Conservation (phyloP, 2,797 vertebrate genomes). For the Notolabrus celidotus region DNA sequence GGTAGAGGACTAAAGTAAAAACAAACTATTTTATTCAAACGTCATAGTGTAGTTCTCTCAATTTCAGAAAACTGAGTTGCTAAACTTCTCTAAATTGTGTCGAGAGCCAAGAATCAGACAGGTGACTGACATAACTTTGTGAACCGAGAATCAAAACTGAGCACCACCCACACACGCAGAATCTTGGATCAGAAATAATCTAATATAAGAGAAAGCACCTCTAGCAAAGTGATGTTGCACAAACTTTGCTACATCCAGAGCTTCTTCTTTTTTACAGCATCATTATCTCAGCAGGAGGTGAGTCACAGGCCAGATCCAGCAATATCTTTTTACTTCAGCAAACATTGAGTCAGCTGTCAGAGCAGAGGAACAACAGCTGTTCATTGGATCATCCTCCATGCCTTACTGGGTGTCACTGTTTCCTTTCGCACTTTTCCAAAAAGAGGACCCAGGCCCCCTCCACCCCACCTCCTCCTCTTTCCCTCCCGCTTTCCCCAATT, state of each 20-base stretch:
- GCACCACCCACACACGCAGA: constrained; percentile 20
- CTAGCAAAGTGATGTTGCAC: constrained; percentile 23
- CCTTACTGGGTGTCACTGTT: constrained; percentile 46
- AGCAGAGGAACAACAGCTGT: constrained; percentile 66
- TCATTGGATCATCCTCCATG: constrained; percentile 37
- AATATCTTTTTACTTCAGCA: constrained; percentile 56
- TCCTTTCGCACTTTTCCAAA: constrained; percentile 52
- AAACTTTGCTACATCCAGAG: constrained; percentile 42
- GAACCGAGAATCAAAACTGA: constrained; percentile 19
- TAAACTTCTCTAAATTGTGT: not conserved
- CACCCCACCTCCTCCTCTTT: constrained; percentile 15
- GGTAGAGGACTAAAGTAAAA: constrained; percentile 12
- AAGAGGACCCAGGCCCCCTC: constrained; percentile 34
- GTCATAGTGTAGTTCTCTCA: not conserved
- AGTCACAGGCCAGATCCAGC: constrained; percentile 59
- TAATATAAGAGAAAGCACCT: constrained; percentile 42
- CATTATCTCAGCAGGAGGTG: constrained; percentile 68
- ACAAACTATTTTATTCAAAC: not conserved
- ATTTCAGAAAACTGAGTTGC: constrained; percentile 8
- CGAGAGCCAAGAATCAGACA: constrained; percentile 33
- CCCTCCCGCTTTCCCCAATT: constrained; percentile 34
- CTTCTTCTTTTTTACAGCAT: constrained; percentile 46
- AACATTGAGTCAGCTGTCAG: constrained; percentile 72
- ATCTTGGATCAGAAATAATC: constrained; percentile 45
- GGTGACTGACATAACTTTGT: constrained; percentile 38